A percentile compares a stretch with the other conserved stretches of the same genome.
Conservation (phyloP, 2,797 vertebrate genomes). For the Sebastiscus albofasciatus region DNA sequence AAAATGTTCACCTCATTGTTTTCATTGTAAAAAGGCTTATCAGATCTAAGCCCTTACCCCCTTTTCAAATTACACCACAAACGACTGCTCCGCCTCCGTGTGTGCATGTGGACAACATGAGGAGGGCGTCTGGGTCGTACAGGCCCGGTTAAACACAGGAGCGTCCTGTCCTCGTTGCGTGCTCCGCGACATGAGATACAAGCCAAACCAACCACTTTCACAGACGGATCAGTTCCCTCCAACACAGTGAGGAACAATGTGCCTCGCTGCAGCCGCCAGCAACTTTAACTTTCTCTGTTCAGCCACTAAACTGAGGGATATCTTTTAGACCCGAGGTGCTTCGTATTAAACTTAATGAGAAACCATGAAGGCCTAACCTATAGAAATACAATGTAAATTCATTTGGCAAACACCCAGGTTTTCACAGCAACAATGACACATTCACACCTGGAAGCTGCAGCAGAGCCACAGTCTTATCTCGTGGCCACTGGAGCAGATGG, state of each 20-base stretch:
- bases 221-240: slow-evolving; percentile 16
- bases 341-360: slow-evolving; percentile 7
- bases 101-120: slow-evolving; percentile 1
- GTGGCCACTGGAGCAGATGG: slow-evolving; percentile 27
- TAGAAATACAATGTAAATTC: background rate
- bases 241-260: background rate
- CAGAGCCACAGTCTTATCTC: slow-evolving; percentile 39
- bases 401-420: background rate
- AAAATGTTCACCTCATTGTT: slow-evolving; percentile 61
- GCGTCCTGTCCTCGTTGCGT: slow-evolving; percentile 16
- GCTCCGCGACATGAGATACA: slow-evolving; percentile 38
- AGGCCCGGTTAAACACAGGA: slow-evolving; percentile 11
- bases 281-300: background rate
- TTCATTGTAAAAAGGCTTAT: slow-evolving; percentile 69
- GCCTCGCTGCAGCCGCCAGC: slow-evolving; percentile 17
- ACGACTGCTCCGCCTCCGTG: slow-evolving; percentile 28
- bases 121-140: background rate
- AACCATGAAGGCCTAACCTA: background rate
- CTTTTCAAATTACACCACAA: slow-evolving; percentile 52
- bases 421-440: background rate
- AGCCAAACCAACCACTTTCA: slow-evolving; percentile 29
- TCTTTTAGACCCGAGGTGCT: background rate
- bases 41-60: slow-evolving; percentile 53
- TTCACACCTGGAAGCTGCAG: slow-evolving; percentile 35
- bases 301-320: slow-evolving; percentile 9